Conservation (phyloP, 2,888 invertebrate genomes). For the Diarsia mendica region DNA sequence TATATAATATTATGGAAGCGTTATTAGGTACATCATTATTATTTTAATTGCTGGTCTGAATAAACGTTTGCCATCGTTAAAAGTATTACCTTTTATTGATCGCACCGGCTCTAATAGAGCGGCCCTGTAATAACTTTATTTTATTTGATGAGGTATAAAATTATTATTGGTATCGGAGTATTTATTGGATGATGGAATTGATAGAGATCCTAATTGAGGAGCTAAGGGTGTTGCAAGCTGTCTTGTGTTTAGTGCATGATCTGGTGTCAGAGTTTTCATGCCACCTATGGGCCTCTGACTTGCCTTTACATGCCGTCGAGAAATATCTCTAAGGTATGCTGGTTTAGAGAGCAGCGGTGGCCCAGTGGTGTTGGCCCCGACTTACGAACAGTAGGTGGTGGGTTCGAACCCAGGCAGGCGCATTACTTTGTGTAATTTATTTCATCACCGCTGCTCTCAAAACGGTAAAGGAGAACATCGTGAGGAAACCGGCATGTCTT, state of each 20-base stretch:
- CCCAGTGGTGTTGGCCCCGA: too few species aligned
- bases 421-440: too few species aligned
- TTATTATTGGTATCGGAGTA: constrained; percentile 34
- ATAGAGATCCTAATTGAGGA: constrained; percentile 25
- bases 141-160: constrained; percentile 47
- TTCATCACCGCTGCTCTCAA: too few species aligned
- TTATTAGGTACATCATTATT: constrained; percentile 56
- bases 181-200: constrained; percentile 28
- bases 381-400: too few species aligned
- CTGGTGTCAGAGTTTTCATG: too few species aligned
- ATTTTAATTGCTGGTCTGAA: constrained; percentile 60
- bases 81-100: constrained; percentile 61
- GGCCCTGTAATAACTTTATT: constrained; percentile 39
- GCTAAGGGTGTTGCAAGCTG: neutral
- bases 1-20: constrained; percentile 20
- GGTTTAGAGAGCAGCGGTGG: too few species aligned
- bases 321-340: too few species aligned
- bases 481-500: too few species aligned
- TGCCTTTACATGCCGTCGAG: too few species aligned
- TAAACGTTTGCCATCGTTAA: constrained; percentile 54
- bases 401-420: too few species aligned
- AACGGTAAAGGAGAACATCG: too few species aligned
- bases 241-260: neutral
- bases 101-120: constrained; percentile 29
- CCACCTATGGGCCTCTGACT: too few species aligned